Percentiles rank a stretch among this genome's conserved stretches.
These are phyloP conservation scores for Illadopsis cleaveri DNA, from an alignment of 2,113 vertebrate species.

Conservation along the genomic window DNA sequence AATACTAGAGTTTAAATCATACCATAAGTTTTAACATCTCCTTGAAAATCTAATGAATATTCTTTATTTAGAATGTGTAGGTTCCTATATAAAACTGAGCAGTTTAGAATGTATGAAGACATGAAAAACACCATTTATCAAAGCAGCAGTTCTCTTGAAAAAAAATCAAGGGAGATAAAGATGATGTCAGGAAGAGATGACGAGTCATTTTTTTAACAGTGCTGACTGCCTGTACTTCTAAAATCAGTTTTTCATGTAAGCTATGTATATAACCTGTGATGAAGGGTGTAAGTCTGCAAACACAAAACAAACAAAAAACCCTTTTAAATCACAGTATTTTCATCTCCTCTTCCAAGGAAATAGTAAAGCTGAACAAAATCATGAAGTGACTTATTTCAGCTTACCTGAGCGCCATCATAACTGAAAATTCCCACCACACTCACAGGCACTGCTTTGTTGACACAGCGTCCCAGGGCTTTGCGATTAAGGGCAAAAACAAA, in stretches of 20 bases:
- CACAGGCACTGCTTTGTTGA: slow-evolving; percentile 96
- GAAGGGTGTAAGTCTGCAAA: not conserved
- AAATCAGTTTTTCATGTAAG: not conserved
- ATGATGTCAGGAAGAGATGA: not conserved
- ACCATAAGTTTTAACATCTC: not conserved
- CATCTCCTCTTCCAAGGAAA: not conserved
- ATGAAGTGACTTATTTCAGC: not conserved
- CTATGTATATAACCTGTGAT: not conserved
- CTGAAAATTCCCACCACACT: slow-evolving; percentile 98
- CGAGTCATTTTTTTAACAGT: not conserved
- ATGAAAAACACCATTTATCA: not conserved
- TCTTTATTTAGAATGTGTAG: not conserved
- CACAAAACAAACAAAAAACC: not conserved
- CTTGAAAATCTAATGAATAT: not conserved
- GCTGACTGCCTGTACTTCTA: not conserved
- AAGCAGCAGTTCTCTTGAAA: not conserved
- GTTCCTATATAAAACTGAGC: not conserved
- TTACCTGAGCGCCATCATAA: slow-evolving; percentile 96
- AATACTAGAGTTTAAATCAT: not conserved
- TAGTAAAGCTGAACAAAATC: not conserved
- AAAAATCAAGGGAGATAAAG: not conserved
- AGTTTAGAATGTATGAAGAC: not conserved
- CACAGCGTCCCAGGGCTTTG: slow-evolving; percentile 91
- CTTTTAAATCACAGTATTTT: not conserved
- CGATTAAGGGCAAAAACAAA: slow-evolving; percentile 95